phyloP scores from a whole-genome alignment of 2,888 invertebrate genomes.

The Bombylius discolor region DNA sequence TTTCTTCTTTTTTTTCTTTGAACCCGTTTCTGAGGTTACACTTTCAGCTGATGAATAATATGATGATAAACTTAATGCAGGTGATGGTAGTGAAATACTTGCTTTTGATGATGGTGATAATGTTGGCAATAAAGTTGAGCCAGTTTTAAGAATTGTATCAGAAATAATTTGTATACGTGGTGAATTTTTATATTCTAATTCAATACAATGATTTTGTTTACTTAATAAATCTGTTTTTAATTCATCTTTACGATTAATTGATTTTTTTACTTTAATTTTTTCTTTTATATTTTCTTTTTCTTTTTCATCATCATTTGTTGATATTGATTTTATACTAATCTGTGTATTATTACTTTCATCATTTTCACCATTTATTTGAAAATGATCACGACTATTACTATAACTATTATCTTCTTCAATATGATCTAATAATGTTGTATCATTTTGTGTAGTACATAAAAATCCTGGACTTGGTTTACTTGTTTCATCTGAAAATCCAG shows the following conservation, averaged over 20 bases:
- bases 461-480: not conserved
- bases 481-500: not conserved
- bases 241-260: too few relatives aligned
- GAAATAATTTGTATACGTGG: too few relatives aligned
- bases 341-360: not conserved
- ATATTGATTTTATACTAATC: not conserved
- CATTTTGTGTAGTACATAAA: not conserved
- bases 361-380: conserved; percentile 1
- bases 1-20: conserved; percentile 16
- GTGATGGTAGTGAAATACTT: conserved; percentile 7
- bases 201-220: too few relatives aligned
- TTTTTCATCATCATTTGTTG: not conserved
- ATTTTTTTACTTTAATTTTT: too few relatives aligned
- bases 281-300: not conserved
- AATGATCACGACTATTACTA: not conserved
- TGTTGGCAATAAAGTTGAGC: too few relatives aligned
- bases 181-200: too few relatives aligned
- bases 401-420: not conserved
- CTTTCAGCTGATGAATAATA: conserved; percentile 19
- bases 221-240: too few relatives aligned
- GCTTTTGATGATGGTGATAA: too few relatives aligned
- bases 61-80: conserved; percentile 13
- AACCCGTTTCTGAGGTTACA: conserved; percentile 12
- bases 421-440: not conserved
- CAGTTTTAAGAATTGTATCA: too few relatives aligned